These are phyloP conservation scores for Musca vetustissima DNA, from an alignment of 1,140 invertebrate genomes.

Conservation along the genomic window DNA sequence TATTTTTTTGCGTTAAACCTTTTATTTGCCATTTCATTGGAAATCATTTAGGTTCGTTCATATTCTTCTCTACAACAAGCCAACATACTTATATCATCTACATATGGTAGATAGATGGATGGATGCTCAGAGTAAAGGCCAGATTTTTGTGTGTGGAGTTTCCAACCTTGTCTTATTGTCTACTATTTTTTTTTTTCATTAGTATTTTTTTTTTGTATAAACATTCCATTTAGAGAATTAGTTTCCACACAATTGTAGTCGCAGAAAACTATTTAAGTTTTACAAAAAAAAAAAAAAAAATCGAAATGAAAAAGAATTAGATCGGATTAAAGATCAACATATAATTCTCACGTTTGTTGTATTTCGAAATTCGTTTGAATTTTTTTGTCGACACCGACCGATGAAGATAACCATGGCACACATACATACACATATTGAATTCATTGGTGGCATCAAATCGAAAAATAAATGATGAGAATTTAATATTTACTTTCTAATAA, in stretches of 20 bases:
- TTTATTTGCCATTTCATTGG: conserved; percentile 26
- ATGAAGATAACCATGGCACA: too few relatives aligned
- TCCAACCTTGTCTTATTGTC: neutral
- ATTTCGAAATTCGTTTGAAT: too few relatives aligned
- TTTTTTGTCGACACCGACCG: too few relatives aligned
- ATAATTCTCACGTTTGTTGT: too few relatives aligned
- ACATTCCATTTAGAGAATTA: neutral
- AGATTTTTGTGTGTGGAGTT: neutral
- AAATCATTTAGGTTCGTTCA: conserved; percentile 19
- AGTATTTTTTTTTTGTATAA: neutral
- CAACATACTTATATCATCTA: neutral
- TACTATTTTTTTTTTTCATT: neutral
- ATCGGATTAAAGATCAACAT: conserved; percentile 19
- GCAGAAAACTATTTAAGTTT: neutral
- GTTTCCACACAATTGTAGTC: too few relatives aligned
- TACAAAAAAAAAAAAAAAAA: neutral
- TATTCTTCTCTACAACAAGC: neutral
- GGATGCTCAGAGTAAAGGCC: neutral
- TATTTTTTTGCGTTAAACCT: neutral
- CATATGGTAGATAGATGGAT: neutral
- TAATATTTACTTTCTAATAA: too few relatives aligned
- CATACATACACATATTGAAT: too few relatives aligned
- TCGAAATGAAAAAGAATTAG: too few relatives aligned
- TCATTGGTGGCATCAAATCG: too few relatives aligned
- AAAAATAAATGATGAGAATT: too few relatives aligned